Evolutionary conservation across 1,140 invertebrate species (phyloP).

Genomic region (Procambarus clarkii): DNA sequence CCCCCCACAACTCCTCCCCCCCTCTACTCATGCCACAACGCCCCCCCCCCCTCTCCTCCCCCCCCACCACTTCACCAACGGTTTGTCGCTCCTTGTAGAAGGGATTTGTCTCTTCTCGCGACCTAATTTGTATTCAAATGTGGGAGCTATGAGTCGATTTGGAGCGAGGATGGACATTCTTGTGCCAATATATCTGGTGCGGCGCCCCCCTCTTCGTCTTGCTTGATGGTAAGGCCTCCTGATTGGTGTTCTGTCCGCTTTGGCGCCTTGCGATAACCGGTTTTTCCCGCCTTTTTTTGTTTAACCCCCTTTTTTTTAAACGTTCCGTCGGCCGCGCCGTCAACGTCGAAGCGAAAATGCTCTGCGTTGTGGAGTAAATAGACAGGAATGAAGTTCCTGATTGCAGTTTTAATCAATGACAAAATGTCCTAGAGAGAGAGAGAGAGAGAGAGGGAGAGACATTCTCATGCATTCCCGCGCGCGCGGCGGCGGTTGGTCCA

Average conservation of each 20-base stretch:
- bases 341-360: not conserved
- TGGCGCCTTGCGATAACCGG: not conserved
- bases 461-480: slow-evolving; percentile 35
- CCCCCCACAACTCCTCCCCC: not conserved
- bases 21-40: not conserved
- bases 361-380: slow-evolving; percentile 31
- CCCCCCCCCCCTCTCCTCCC: not conserved
- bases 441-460: too few relatives aligned
- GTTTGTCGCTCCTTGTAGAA: slow-evolving; percentile 13
- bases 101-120: slow-evolving; percentile 27
- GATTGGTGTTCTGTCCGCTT: slow-evolving; percentile 21
- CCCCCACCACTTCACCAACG: not conserved
- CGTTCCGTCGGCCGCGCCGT: not conserved
- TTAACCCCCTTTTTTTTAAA: not conserved
- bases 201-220: slow-evolving; percentile 15
- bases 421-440: too few relatives aligned
- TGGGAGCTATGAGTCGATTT: slow-evolving; percentile 39
- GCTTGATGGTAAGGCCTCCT: not conserved
- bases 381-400: slow-evolving; percentile 29
- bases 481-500: slow-evolving; percentile 18
- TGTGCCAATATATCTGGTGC: slow-evolving; percentile 38
- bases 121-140: slow-evolving; percentile 43
- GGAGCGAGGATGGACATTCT: slow-evolving; percentile 30
- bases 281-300: not conserved
- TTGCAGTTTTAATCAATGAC: slow-evolving; percentile 44